Percentiles rank a stretch among this genome's conserved stretches.
Conservation (phyloP, 2,113 vertebrate species). For the Malurus cyaneus region DNA sequence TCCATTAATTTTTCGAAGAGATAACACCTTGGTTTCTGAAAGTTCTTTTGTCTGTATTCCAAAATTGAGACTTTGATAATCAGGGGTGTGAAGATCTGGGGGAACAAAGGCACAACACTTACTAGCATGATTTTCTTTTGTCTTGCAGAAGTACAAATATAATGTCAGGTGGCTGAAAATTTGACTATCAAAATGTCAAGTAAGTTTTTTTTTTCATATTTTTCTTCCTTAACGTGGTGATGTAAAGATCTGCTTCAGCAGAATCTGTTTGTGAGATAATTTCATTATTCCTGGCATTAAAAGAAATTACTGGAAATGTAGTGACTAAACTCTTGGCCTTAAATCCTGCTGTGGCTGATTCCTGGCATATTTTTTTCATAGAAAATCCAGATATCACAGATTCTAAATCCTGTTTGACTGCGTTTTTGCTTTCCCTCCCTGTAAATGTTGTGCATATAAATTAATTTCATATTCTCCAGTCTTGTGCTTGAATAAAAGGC, state of each 20-base stretch:
- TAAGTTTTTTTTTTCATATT: conserved; percentile 69
- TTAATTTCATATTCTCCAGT: not conserved
- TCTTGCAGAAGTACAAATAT: conserved; percentile 79
- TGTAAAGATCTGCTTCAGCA: not conserved
- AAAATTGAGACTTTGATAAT: not conserved
- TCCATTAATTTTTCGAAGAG: not conserved
- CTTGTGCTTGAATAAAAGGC: not conserved
- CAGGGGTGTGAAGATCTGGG: not conserved
- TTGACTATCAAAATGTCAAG: conserved; percentile 86
- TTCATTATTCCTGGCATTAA: not conserved
- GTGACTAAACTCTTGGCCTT: not conserved
- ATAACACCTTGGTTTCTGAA: not conserved
- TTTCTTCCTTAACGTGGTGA: not conserved
- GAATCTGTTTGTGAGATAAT: not conserved
- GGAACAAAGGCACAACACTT: conserved; percentile 30
- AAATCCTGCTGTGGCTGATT: not conserved
- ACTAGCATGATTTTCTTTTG: conserved; percentile 69
- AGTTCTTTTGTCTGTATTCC: not conserved
- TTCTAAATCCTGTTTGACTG: not conserved
- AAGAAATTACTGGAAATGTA: not conserved
- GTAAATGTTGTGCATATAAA: not conserved
- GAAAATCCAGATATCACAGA: not conserved
- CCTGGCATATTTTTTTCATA: not conserved
- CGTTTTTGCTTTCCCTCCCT: not conserved
- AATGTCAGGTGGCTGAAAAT: conserved; percentile 79